Percentiles rank a stretch among this genome's conserved stretches.
Evolutionary conservation across 2,888 invertebrate species (phyloP).

Genomic region (Argynnis bischoffii): DNA sequence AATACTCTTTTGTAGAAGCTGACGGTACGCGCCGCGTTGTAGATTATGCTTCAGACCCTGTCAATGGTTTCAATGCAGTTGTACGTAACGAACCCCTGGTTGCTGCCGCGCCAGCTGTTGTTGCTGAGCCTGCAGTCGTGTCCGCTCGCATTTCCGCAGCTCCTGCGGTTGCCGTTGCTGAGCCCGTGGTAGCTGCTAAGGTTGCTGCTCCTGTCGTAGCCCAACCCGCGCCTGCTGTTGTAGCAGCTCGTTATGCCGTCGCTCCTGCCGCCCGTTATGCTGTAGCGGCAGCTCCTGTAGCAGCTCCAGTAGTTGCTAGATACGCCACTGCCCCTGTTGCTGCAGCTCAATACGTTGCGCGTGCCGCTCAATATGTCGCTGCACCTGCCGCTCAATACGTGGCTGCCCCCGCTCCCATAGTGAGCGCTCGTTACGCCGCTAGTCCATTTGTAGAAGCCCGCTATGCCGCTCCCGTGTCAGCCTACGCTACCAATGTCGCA

Average conservation of each 20-base stretch:
- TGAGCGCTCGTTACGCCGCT: conserved; percentile 6
- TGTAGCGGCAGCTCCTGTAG: conserved; percentile 46
- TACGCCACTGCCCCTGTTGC: conserved; percentile 45
- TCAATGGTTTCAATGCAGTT: conserved; percentile 72
- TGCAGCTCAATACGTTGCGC: conserved; percentile 82
- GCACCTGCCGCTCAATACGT: conserved; percentile 25
- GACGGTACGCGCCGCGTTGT: conserved; percentile 71
- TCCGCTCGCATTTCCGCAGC: conserved; percentile 54
- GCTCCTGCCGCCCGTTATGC: conserved; percentile 47
- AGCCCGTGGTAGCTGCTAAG: conserved; percentile 42
- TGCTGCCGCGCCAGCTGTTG: conserved; percentile 61
- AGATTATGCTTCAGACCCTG: conserved; percentile 68
- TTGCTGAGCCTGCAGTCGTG: conserved; percentile 60
- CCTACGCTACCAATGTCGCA: conserved; percentile 11
- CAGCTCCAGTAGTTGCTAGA: conserved; percentile 40
- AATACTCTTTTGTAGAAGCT: conserved; percentile 70
- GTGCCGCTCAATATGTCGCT: conserved; percentile 48
- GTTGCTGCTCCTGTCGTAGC: conserved; percentile 47
- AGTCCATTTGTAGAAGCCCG: conserved; percentile 19
- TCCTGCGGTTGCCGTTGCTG: conserved; percentile 47
- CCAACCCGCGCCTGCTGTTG: conserved; percentile 24
- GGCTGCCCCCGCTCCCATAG: conserved; percentile 3
- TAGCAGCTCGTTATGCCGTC: conserved; percentile 49
- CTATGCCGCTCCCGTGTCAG: conserved; percentile 29
- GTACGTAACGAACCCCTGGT: conserved; percentile 69